A percentile compares a stretch with the other conserved stretches of the same genome.
Conservation (phyloP, 2,888 invertebrate species). For the Parnassius smintheus region DNA sequence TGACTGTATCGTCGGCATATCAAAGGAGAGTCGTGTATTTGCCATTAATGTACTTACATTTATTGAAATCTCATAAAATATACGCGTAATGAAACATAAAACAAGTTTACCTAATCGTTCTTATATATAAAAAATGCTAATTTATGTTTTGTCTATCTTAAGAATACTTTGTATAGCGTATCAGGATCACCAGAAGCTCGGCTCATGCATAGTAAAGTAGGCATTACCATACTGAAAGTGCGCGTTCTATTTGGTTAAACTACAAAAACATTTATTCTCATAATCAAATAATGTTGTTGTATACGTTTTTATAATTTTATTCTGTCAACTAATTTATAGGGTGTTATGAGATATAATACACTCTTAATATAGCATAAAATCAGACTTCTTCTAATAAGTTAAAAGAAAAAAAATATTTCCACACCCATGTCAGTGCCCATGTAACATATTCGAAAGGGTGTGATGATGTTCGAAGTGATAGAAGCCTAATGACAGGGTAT, state of each 20-base stretch:
- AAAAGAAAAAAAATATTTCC: too few relatives aligned
- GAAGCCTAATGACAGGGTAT: too few relatives aligned
- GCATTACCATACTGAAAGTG: conserved; percentile 26
- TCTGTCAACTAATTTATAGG: not conserved
- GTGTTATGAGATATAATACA: not conserved
- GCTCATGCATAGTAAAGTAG: conserved; percentile 27
- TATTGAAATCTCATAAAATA: too few relatives aligned
- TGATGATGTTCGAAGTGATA: too few relatives aligned
- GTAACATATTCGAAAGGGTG: too few relatives aligned
- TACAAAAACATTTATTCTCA: conserved; percentile 23
- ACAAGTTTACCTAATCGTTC: conserved; percentile 12
- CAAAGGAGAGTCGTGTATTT: too few relatives aligned
- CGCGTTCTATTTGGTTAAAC: conserved; percentile 22
- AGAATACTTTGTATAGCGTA: conserved; percentile 26
- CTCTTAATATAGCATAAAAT: too few relatives aligned
- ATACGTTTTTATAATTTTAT: conserved; percentile 13
- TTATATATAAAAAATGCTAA: conserved; percentile 13
- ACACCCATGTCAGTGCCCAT: too few relatives aligned
- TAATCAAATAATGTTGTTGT: conserved; percentile 9
- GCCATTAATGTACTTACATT: too few relatives aligned
- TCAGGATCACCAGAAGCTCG: conserved; percentile 26
- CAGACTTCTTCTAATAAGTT: too few relatives aligned
- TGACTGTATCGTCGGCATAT: too few relatives aligned
- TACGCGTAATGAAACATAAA: not conserved
- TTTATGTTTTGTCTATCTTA: conserved; percentile 22